Evolutionary conservation across 2,797 vertebrate genomes (phyloP).

Genomic region (Apogon talboti): DNA sequence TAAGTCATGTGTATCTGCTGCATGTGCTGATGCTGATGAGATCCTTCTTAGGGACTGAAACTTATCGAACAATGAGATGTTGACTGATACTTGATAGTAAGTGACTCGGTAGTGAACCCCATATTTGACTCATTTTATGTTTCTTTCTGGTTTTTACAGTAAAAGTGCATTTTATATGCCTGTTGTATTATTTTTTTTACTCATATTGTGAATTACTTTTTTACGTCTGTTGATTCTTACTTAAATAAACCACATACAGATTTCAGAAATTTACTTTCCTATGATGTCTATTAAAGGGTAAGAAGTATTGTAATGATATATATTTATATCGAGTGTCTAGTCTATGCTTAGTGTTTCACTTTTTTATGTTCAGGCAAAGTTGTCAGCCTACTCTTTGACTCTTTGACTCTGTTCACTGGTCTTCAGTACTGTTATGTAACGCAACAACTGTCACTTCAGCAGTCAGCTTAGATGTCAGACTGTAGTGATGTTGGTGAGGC

Average conservation of each 20-base stretch:
- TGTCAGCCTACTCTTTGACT: conserved; percentile 32
- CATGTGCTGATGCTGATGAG: too few relatives aligned
- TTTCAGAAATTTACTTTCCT: too few relatives aligned
- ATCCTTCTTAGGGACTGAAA: too few relatives aligned
- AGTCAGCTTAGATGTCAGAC: conserved; percentile 58
- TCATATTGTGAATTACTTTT: not conserved
- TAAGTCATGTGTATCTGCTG: too few relatives aligned
- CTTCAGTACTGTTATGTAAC: conserved; percentile 72
- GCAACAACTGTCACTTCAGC: conserved; percentile 71
- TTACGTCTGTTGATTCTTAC: not conserved
- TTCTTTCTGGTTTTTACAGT: not conserved
- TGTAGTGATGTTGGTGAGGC: conserved; percentile 32
- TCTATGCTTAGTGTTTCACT: not conserved
- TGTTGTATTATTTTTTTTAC: too few relatives aligned
- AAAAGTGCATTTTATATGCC: not conserved
- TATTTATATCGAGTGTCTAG: not conserved
- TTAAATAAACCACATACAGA: too few relatives aligned
- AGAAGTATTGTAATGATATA: not conserved
- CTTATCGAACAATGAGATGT: too few relatives aligned
- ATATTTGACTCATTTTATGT: not conserved
- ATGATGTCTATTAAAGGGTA: too few relatives aligned
- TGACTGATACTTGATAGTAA: too few relatives aligned
- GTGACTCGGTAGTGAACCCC: too few relatives aligned
- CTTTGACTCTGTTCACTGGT: conserved; percentile 27
- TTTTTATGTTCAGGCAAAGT: conserved; percentile 46